These are phyloP conservation scores for Andrena bucephala DNA, from an alignment of 2,888 invertebrate genomes.

Conservation along the genomic window DNA sequence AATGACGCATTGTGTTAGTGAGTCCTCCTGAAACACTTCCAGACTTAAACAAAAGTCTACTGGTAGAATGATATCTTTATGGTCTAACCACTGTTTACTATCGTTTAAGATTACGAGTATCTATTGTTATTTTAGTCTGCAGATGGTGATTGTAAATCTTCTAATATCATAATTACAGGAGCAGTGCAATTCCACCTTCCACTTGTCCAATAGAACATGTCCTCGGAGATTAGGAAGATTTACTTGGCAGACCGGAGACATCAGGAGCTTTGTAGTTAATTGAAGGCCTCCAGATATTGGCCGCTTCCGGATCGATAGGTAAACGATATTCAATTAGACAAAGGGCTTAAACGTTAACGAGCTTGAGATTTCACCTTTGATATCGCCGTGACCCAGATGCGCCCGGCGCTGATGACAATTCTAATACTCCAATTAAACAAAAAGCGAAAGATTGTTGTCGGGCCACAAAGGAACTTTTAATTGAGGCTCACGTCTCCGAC, in stretches of 20 bases:
- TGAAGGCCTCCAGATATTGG: slow-evolving; percentile 45
- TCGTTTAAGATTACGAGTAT: too few species aligned
- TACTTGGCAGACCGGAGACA: slow-evolving; percentile 29
- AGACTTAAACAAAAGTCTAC: too few species aligned
- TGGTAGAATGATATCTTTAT: too few species aligned
- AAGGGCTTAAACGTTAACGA: slow-evolving; percentile 60
- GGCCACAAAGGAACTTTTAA: slow-evolving; percentile 11
- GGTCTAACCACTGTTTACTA: too few species aligned
- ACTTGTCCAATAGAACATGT: neutral
- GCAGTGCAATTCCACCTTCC: neutral
- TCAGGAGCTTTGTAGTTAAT: slow-evolving; percentile 51
- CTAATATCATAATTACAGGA: neutral
- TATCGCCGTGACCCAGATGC: slow-evolving; percentile 15
- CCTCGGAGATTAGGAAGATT: slow-evolving; percentile 46
- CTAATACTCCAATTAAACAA: slow-evolving; percentile 33
- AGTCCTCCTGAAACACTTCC: too few species aligned
- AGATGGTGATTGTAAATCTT: too few species aligned
- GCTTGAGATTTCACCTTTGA: slow-evolving; percentile 54
- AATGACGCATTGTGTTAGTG: too few species aligned
- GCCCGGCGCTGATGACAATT: slow-evolving; percentile 8
- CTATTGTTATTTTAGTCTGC: too few species aligned
- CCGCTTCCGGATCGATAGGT: slow-evolving; percentile 54
- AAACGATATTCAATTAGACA: slow-evolving; percentile 67
- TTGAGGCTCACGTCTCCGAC: slow-evolving; percentile 8
- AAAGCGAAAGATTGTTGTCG: neutral